A percentile compares a stretch with the other conserved stretches of the same genome.
phyloP scores from a whole-genome alignment of 2,113 vertebrate species.

The Sceloporus undulatus region DNA sequence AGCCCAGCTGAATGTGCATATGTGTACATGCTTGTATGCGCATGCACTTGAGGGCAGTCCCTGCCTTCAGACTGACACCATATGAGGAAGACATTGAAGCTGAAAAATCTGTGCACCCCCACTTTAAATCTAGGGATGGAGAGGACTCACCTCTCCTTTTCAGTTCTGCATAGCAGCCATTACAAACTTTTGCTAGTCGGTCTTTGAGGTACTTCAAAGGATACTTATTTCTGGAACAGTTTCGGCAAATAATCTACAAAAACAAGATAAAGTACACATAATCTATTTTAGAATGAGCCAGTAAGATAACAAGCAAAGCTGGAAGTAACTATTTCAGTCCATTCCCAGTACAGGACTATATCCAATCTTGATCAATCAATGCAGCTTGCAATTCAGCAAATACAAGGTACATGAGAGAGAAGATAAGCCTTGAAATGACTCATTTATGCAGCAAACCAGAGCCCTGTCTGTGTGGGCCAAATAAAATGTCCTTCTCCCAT shows the following conservation, averaged over 20 bases:
- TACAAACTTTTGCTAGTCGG: slow-evolving; percentile 94
- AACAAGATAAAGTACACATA: background rate
- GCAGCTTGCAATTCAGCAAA: background rate
- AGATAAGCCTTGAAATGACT: background rate
- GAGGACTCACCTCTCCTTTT: slow-evolving; percentile 84
- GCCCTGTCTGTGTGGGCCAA: too few relatives aligned
- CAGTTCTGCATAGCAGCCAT: slow-evolving; percentile 91
- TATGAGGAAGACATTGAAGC: background rate
- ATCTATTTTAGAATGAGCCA: background rate
- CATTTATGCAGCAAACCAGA: background rate
- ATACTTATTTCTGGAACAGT: slow-evolving; percentile 94
- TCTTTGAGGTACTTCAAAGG: slow-evolving; percentile 97
- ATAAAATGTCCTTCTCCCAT: too few relatives aligned
- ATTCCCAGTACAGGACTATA: background rate
- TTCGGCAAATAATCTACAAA: slow-evolving; percentile 92
- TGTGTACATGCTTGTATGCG: background rate
- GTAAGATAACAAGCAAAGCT: background rate
- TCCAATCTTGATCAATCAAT: background rate
- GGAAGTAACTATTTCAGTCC: background rate
- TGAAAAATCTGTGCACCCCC: background rate
- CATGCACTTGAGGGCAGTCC: background rate
- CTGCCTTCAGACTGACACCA: background rate
- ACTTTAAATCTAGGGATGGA: background rate
- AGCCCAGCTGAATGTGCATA: background rate
- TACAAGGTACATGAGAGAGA: background rate